A percentile compares a stretch with the other conserved stretches of the same genome.
Evolutionary conservation across 2,797 vertebrate genomes (phyloP).

Genomic region (Myotis pilosus): DNA sequence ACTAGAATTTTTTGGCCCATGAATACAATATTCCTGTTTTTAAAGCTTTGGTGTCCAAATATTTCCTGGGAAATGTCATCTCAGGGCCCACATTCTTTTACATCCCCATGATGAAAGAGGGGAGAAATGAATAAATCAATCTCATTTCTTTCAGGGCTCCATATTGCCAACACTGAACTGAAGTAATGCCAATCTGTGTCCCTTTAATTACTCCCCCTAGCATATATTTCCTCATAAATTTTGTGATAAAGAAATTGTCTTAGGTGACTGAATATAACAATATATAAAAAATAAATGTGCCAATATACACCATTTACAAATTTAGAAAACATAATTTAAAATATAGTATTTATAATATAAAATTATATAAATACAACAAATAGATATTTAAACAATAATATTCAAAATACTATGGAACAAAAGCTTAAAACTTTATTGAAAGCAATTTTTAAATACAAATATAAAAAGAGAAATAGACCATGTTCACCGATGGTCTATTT

Average conservation of each 20-base stretch:
- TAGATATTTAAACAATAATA: neutral
- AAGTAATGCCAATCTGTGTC: constrained; percentile 36
- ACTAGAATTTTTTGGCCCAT: neutral
- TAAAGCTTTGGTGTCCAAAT: neutral
- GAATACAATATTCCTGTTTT: neutral
- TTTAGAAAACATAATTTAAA: constrained; percentile 16
- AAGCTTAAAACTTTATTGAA: neutral
- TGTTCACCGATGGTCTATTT: neutral
- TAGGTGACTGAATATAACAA: neutral
- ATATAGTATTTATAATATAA: neutral
- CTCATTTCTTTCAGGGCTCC: neutral
- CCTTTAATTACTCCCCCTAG: constrained; percentile 24
- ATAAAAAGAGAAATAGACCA: neutral
- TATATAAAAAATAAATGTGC: neutral
- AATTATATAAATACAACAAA: neutral
- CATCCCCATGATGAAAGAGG: neutral
- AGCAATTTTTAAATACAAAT: neutral
- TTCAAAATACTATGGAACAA: neutral
- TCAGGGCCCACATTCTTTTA: neutral
- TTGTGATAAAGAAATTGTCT: constrained; percentile 37
- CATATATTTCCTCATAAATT: constrained; percentile 40
- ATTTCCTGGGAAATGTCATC: constrained; percentile 1
- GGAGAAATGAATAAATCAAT: constrained; percentile 35
- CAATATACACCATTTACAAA: neutral
- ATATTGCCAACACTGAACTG: constrained; percentile 20